Base-by-base conservation (phyloP, 2,797 vertebrate genomes). In the Enteromius unitaeniatus region DNA sequence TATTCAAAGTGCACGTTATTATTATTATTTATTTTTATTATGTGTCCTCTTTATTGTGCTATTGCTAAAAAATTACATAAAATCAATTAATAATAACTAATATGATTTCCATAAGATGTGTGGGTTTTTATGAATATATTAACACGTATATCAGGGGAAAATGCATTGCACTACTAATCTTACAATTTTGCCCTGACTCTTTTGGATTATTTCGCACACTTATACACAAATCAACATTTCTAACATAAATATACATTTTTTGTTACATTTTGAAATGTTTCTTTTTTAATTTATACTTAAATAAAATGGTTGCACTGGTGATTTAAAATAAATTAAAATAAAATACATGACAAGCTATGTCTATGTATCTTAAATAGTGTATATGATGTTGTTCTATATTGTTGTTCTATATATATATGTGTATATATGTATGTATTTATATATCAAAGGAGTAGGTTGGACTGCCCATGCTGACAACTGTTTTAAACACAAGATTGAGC, bases 401-500 rank as follows among this genome's bases (percentile, higher is more conserved):
- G n/a, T n/a, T n/a, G n/a, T n/a, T n/a, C n/a, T 42, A 42, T 42
- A 40, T 8, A n/a, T n/a, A n/a, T n/a, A n/a, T n/a, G n/a, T n/a
- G n/a, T n/a, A n/a, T n/a, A 14, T 45, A 11, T 45, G 3, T 45
- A 45, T 45, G 13, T 45, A 47, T 14, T 13, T 47, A 49, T 17
- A 15, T 19, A 19, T 84, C 47, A 60, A 78, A 72, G 19, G 14
- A 77, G 28, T 23, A 6, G 55, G 19, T 15, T 76, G 7, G 37
- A 51, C 42, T 67, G 83, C 21, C n/a, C 28, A 34, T 78, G 62
- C 51, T 79, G 51, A 82, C 73, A 79, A 51, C 15, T 62, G 45
- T 70, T 73, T 34, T 37, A 40, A 60, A 40, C 69, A 67, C 42
- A 79, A 79, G 31, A 49, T 83, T 72, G 45, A 82, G 76, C 51